Evolutionary conservation across 2,113 vertebrate species (phyloP), one percentile per base, ranked within the genome.

Genomic region (Megalops atlanticus): DNA sequence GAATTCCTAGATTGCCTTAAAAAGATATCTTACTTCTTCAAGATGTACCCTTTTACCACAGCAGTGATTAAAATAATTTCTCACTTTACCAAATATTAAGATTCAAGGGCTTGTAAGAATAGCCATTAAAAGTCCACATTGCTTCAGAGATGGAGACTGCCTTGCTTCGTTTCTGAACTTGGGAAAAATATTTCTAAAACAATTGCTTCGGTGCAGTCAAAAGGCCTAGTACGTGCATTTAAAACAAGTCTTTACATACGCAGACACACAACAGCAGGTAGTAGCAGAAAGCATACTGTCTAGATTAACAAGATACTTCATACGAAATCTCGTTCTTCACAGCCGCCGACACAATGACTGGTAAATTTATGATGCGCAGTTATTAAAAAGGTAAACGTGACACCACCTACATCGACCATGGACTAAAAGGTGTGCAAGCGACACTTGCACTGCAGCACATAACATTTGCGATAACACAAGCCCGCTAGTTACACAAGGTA

Each of bases 401-500:
- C 27, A 33, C 33, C 69, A 18, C 35, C 69, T 18, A 38, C 69
- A 18, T 58, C 5, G 15, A 71, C 12, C 69, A 35, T 18, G 35
- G 24, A 71, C 33, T 58, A 58, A 68, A 18, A n/a, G n/a, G 76
- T 21, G 31, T 78, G 52, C 76, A 78, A n/a, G 47, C 64, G 38
- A 16, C 4, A 27, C 58, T 64, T 64, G 58, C 58, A 64, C 58
- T 64, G 58, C 58, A 31, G 58, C 31, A 64, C 58, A n/a, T 16
- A 43, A 78, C 31, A 41, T 68, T 68, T 36, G 40, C 45, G 70
- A 40, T 43, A 70, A 69, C 77, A 79, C 77, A 79, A 70, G 77
- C 39, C n/a, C 40, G 58, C 58, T 70, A 54, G 71, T 68, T 47
- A 70, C 72, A 76, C 72, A 74, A 52, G 33, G 54, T 54, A 58